Evolutionary conservation across 35 echinoderm and acorn worm genomes (phyloP).

Genomic region (Strongylocentrotus purpuratus): DNA sequence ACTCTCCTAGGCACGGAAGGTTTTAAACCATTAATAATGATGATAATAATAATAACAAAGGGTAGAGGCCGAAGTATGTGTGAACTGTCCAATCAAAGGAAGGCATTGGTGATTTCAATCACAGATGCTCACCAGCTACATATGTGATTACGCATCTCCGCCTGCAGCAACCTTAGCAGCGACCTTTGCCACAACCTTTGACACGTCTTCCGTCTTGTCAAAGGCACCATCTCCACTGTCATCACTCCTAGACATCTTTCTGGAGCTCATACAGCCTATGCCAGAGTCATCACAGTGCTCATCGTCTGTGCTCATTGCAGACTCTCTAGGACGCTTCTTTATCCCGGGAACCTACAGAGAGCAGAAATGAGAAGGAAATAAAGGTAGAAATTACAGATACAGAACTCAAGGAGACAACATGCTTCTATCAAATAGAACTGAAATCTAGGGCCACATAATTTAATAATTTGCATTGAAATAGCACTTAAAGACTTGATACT

Average conservation of each 20-base stretch:
- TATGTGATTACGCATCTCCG: neutral
- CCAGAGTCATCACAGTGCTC: neutral
- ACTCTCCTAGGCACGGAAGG: no score
- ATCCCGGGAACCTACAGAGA: neutral
- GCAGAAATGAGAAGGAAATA: neutral
- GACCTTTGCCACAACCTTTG: neutral
- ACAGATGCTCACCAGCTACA: neutral
- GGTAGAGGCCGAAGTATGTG: no score
- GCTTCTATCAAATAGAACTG: no score
- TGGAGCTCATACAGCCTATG: neutral
- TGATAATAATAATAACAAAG: no score
- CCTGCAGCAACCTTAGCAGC: neutral
- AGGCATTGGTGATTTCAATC: neutral
- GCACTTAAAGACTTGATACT: no score
- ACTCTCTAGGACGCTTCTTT: neutral
- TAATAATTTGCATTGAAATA: no score
- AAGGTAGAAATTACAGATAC: neutral
- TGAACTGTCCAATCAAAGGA: neutral
- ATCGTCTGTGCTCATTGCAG: neutral
- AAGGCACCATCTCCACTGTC: constrained; percentile 23
- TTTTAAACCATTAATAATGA: no score
- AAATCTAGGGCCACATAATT: no score
- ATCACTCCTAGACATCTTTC: constrained; percentile 37
- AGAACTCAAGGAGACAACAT: no score
- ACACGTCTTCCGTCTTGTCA: constrained; percentile 5